Conservation (phyloP, 2,888 invertebrate species). For the Cerceris rybyensis region DNA sequence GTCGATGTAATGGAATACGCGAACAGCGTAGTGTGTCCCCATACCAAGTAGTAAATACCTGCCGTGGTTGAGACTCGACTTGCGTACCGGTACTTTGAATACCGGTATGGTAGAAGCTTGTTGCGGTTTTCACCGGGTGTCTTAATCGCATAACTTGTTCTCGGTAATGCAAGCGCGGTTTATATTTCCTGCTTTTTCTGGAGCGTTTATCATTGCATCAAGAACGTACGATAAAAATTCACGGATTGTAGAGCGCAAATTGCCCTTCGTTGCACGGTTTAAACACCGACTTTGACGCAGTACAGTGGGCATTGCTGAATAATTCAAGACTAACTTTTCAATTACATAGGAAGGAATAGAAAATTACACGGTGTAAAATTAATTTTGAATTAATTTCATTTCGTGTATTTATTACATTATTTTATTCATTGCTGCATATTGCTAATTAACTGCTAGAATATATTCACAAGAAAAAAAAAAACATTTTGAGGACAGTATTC, state of each 20-base stretch:
- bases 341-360: constrained; percentile 10
- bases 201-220: constrained; percentile 48
- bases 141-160: constrained; percentile 56
- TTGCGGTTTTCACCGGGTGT: constrained; percentile 53
- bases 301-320: neutral
- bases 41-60: constrained; percentile 55
- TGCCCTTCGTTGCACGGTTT: constrained; percentile 17
- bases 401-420: too few relatives aligned
- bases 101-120: constrained; percentile 52
- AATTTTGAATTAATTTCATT: too few relatives aligned
- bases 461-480: too few relatives aligned
- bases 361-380: neutral
- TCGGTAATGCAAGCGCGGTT: constrained; percentile 50
- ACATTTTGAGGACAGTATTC: too few relatives aligned
- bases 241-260: constrained; percentile 51
- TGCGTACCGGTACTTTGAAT: constrained; percentile 57
- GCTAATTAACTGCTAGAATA: too few relatives aligned
- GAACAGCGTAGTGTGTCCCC: constrained; percentile 45
- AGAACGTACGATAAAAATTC: constrained; percentile 40
- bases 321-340: neutral
- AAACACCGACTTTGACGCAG: constrained; percentile 10
- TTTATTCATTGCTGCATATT: too few relatives aligned
- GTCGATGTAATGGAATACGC: constrained; percentile 46
- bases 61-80: constrained; percentile 42
- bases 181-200: constrained; percentile 47